Conservation (phyloP, 2,797 vertebrate genomes). For the Spinibarbus caldwelli region DNA sequence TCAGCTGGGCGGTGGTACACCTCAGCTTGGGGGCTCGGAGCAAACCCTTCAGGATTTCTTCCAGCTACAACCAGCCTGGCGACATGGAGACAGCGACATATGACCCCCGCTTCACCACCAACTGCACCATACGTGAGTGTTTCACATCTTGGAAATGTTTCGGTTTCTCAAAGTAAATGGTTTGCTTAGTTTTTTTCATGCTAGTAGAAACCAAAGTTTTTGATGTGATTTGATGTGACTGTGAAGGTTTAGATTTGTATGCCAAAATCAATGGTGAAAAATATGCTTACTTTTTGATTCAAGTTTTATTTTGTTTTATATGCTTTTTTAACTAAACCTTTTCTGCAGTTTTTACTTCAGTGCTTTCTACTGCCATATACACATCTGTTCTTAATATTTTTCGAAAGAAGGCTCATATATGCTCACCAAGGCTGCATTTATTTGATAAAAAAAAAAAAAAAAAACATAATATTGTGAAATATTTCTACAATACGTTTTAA, state of each 20-base stretch:
- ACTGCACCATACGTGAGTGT: constrained; percentile 82
- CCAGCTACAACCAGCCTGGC: constrained; percentile 73
- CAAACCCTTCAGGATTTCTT: constrained; percentile 76
- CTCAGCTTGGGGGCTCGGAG: constrained; percentile 73
- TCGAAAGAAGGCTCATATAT: neutral
- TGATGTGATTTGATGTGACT: neutral
- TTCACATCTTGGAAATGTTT: neutral
- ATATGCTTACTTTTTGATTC: neutral
- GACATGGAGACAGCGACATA: constrained; percentile 73
- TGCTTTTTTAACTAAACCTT: neutral
- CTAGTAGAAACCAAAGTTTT: neutral
- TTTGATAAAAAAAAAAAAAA: neutral
- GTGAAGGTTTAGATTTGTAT: neutral
- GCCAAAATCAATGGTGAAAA: neutral
- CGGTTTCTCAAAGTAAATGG: neutral
- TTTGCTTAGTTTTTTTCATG: neutral
- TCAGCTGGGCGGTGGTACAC: constrained; percentile 83
- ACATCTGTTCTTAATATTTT: neutral
- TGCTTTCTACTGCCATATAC: neutral
- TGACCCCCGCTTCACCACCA: constrained; percentile 79
- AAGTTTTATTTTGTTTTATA: neutral
- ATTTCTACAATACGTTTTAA: neutral
- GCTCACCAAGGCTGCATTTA: neutral
- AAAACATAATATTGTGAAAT: neutral
- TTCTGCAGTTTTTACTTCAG: neutral